These are phyloP conservation scores for Propithecus perrieri DNA, from an alignment of 2,797 vertebrate species.

Conservation along the genomic window DNA sequence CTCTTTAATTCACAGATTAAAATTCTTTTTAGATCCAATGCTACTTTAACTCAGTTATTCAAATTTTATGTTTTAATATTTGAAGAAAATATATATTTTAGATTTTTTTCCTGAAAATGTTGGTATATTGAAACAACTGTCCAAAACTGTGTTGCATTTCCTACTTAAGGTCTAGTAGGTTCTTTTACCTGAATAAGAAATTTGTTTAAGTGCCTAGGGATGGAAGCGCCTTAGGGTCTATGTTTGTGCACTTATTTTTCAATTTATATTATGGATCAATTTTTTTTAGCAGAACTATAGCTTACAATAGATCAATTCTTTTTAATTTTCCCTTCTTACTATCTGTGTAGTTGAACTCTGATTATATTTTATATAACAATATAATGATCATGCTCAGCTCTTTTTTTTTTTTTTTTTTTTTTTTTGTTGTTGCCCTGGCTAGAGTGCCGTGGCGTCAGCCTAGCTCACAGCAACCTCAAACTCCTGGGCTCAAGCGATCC, in stretches of 20 bases:
- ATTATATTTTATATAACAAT: constrained; percentile 35
- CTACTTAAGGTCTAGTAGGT: neutral
- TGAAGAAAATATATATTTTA: constrained; percentile 41
- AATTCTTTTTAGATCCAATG: constrained; percentile 22
- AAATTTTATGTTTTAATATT: constrained; percentile 27
- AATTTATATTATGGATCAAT: neutral
- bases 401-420: too few species aligned
- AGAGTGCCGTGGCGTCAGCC: too few species aligned
- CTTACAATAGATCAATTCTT: neutral
- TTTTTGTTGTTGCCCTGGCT: too few species aligned
- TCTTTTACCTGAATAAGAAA: constrained; percentile 37
- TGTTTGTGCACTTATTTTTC: constrained; percentile 16
- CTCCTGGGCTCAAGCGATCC: too few species aligned
- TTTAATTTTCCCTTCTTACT: constrained; percentile 32
- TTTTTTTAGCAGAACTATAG: neutral
- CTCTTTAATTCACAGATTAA: constrained; percentile 25
- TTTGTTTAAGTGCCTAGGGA: constrained; percentile 33
- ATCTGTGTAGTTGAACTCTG: constrained; percentile 30
- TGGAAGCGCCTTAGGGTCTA: neutral
- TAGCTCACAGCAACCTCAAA: too few species aligned
- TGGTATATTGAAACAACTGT: neutral
- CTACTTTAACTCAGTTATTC: constrained; percentile 30
- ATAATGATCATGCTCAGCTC: neutral
- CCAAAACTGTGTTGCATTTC: constrained; percentile 8
- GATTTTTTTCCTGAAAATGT: neutral